These are phyloP conservation scores for Daphoenositta chrysoptera DNA, from an alignment of 2,113 vertebrate genomes.

Conservation along the genomic window DNA sequence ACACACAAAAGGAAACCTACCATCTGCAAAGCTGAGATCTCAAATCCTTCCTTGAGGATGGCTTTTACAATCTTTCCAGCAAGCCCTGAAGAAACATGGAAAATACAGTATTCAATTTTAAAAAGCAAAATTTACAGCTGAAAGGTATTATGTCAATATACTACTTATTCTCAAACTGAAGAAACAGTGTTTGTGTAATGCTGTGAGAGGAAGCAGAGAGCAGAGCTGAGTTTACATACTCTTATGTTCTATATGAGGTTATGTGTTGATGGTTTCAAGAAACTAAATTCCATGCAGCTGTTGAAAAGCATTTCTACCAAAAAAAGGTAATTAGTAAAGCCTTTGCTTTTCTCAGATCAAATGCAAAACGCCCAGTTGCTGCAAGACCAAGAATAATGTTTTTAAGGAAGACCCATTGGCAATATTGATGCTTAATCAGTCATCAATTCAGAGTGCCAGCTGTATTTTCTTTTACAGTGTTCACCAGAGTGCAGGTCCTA, in stretches of 20 bases:
- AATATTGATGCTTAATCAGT: not conserved
- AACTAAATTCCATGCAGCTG: not conserved
- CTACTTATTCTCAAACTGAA: not conserved
- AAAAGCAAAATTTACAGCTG: not conserved
- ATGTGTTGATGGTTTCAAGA: not conserved
- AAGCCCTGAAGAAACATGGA: conserved; percentile 73
- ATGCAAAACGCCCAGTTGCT: not conserved
- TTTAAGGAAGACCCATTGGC: not conserved
- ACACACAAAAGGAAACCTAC: conserved; percentile 57
- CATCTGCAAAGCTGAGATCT: conserved; percentile 92
- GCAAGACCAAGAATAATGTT: not conserved
- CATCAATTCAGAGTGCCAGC: not conserved
- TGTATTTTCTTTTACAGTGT: not conserved
- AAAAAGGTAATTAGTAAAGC: not conserved
- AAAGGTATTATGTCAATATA: not conserved
- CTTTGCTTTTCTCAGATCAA: not conserved
- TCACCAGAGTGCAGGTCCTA: not conserved
- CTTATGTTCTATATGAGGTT: not conserved
- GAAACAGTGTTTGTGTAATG: not conserved
- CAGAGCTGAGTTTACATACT: not conserved
- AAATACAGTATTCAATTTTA: not conserved
- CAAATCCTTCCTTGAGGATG: conserved; percentile 83
- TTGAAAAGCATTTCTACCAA: not conserved
- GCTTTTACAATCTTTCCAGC: conserved; percentile 88
- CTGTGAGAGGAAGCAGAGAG: not conserved